Base-by-base conservation (phyloP, 2,888 invertebrate species). In the Habroteleia sp. region DNA sequence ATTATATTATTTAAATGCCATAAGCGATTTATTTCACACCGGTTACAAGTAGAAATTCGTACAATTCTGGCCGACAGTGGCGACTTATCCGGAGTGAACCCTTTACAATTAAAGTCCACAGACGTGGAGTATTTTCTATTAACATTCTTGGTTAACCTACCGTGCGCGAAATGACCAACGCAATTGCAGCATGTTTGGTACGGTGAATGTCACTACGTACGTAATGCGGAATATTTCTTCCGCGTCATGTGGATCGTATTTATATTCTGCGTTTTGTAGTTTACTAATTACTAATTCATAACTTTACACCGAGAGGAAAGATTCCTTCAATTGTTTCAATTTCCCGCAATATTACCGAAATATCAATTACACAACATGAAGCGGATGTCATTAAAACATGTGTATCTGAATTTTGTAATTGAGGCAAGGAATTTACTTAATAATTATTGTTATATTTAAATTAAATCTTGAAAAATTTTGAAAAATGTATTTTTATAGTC, bases 61-160 rank as follows among this genome's bases (percentile, higher is more conserved):
- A 62, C 46, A 68, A 74, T 68, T 62, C 56, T 56, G 20, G 31
- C 17, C 62, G 48, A 74, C 74, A 68, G 48, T 48, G 68, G 74
- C 74, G 62, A 74, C 68, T 74, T 74, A 68, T 68, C 63, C 72
- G 16, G 48, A 8, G 62, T 14, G 16, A 63, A 31, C 79, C 73
- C 76, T 77, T 81, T 80, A 83, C 84, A 86, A 86, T 86, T 86
- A 85, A 86, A 86, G 84, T 82, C 80, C 78, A 62, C 78, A 74
- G 82, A 81, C 79, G 80, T 74, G 79, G 83, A 85, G 85, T 82
- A 87, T 87, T 86, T 87, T 87, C 87, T 85, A 87, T 87, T 86
- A 87, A 86, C 85, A 87, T 87, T 86, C 87, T 83, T 84, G 83
- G 85, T 82, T 83, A 84, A 85, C 82, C 83, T 82, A 78, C 80